These are phyloP conservation scores for Coenonympha arcania DNA, from an alignment of 2,888 invertebrate genomes.

Conservation along the genomic window DNA sequence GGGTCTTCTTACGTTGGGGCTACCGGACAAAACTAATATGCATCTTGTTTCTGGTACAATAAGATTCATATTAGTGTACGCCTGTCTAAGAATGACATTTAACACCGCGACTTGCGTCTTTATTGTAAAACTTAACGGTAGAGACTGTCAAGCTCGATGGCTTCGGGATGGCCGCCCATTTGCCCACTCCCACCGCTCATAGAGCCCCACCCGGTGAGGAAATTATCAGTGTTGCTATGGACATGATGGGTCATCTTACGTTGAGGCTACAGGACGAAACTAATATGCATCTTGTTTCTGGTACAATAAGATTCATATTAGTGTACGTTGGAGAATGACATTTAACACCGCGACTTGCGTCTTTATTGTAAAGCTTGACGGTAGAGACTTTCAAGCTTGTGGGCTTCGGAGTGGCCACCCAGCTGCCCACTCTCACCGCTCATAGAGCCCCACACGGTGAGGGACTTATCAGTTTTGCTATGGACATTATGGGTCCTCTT, in stretches of 20 bases:
- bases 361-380: conserved; percentile 94
- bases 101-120: conserved; percentile 97
- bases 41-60: neutral
- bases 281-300: neutral
- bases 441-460: neutral
- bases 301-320: neutral
- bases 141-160: conserved; percentile 98
- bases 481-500: neutral
- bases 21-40: neutral
- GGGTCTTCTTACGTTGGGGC: neutral
- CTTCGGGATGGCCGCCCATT: conserved; percentile 95
- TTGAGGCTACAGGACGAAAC: neutral
- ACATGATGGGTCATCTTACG: neutral
- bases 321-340: no score
- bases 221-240: neutral
- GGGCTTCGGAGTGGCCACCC: conserved; percentile 76
- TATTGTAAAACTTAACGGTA: conserved; percentile 47
- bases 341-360: conserved; percentile 64
- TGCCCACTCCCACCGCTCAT: conserved; percentile 82
- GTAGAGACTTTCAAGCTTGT: conserved; percentile 97
- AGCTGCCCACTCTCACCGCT: neutral
- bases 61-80: neutral
- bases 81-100: conserved; percentile 83
- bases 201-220: conserved; percentile 10
- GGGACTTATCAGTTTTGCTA: neutral